phyloP scores from a whole-genome alignment of 2,888 invertebrate genomes.

The Sarcophaga rosellei region DNA sequence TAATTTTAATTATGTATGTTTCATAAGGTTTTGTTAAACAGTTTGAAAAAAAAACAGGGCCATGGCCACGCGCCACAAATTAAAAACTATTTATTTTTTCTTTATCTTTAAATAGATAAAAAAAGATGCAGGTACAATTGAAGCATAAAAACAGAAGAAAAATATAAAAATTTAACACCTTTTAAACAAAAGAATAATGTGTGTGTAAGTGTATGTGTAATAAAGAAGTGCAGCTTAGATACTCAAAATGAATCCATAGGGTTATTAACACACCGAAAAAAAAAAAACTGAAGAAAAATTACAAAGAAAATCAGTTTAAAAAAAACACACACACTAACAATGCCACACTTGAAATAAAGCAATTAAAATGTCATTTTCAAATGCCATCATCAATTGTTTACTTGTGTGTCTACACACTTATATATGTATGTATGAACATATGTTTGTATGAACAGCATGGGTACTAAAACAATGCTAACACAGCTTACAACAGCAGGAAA shows the following conservation, averaged over 20 bases:
- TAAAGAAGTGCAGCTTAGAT: neutral
- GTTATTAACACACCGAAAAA: no score
- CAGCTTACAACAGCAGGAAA: neutral
- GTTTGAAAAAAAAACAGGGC: conserved; percentile 9
- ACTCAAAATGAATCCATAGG: neutral
- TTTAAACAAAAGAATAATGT: conserved; percentile 16
- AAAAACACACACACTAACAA: conserved; percentile 1
- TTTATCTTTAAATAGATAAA: no score
- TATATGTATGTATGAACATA: no score
- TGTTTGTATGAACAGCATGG: no score
- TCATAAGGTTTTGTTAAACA: neutral
- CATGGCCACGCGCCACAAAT: conserved; percentile 56
- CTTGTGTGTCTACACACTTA: no score
- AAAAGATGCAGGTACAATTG: conserved; percentile 38
- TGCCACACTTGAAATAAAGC: conserved; percentile 45
- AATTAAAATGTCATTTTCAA: conserved; percentile 56
- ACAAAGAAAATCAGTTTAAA: no score
- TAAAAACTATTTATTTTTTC: neutral
- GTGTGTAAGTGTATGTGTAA: no score
- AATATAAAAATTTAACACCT: neutral
- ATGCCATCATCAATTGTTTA: neutral
- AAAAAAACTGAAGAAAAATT: no score
- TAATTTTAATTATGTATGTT: conserved; percentile 10
- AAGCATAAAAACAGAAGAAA: neutral
- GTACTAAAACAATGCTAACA: conserved; percentile 1